A percentile compares a stretch with the other conserved stretches of the same genome.
These are phyloP conservation scores for Ranitomeya variabilis DNA, from an alignment of 2,113 vertebrate species.

Conservation along the genomic window DNA sequence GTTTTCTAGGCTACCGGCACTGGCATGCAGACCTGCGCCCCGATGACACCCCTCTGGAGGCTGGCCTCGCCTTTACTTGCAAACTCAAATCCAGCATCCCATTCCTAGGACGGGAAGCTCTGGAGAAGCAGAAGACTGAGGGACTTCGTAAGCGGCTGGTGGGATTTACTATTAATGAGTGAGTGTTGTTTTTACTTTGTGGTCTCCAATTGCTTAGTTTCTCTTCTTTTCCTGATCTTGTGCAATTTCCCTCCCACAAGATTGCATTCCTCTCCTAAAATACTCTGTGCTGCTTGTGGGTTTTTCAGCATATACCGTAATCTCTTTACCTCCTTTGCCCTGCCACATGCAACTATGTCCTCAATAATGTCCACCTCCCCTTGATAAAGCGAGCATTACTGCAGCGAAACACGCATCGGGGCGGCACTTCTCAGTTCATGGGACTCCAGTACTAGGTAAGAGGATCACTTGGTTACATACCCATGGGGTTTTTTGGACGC, in stretches of 20 bases:
- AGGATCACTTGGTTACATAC: too few relatives aligned
- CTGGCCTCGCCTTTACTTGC: slow-evolving; percentile 91
- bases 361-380: too few relatives aligned
- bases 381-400: too few relatives aligned
- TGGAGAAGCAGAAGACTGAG: slow-evolving; percentile 81
- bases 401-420: too few relatives aligned
- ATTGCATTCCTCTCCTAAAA: not conserved
- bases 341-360: too few relatives aligned
- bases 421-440: too few relatives aligned
- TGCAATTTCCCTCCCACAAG: not conserved
- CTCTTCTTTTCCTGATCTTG: too few relatives aligned
- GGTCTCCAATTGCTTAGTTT: too few relatives aligned
- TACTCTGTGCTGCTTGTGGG: not conserved
- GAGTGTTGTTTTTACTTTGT: slow-evolving; percentile 63
- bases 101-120: slow-evolving; percentile 84
- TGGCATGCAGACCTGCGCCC: slow-evolving; percentile 93
- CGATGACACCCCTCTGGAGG: slow-evolving; percentile 88
- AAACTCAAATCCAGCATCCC: slow-evolving; percentile 83
- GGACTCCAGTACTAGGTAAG: too few relatives aligned
- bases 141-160: slow-evolving; percentile 84
- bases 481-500: too few relatives aligned
- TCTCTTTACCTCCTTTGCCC: too few relatives aligned
- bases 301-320: too few relatives aligned
- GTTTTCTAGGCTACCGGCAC: slow-evolving; percentile 85
- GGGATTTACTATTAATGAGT: slow-evolving; percentile 89